Evolutionary conservation across 1,140 invertebrate species (phyloP).

Genomic region (Carcinoscorpius rotundicauda): DNA sequence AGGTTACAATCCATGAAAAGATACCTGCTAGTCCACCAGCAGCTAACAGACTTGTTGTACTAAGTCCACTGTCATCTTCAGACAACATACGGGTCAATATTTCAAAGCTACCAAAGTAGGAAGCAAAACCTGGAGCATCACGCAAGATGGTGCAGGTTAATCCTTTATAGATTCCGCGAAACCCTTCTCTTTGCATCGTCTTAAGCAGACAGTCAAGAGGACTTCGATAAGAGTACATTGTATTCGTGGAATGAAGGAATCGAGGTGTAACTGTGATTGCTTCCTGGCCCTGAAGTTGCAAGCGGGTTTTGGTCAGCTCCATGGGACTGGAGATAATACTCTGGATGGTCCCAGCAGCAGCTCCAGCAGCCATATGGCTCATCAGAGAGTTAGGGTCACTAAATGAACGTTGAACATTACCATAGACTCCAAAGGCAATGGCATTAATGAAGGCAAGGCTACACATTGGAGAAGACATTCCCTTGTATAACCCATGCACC

Average conservation of each 20-base stretch:
- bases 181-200: conserved; percentile 50
- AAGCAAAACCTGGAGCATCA: conserved; percentile 49
- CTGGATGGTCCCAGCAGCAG: conserved; percentile 47
- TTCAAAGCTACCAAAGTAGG: conserved; percentile 64
- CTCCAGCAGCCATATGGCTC: conserved; percentile 58
- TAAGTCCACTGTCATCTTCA: conserved; percentile 27
- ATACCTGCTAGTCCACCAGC: conserved; percentile 73
- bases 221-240: conserved; percentile 34
- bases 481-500: conserved; percentile 57
- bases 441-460: conserved; percentile 78
- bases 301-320: conserved; percentile 71
- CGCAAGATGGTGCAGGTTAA: conserved; percentile 55
- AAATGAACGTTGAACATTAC: conserved; percentile 51
- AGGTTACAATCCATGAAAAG: conserved; percentile 68
- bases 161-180: conserved; percentile 57
- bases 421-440: conserved; percentile 82
- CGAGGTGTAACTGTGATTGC: conserved; percentile 12
- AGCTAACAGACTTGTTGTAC: conserved; percentile 47
- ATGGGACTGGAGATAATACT: conserved; percentile 68
- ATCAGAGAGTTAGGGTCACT: conserved; percentile 41
- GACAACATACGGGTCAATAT: conserved; percentile 37
- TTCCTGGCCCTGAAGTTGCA: conserved; percentile 46
- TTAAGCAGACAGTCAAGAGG: conserved; percentile 50
- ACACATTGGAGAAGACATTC: conserved; percentile 70
- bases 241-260: conserved; percentile 12